Evolutionary conservation across 2,113 vertebrate species (phyloP), one percentile per base, ranked within the genome.

Genomic region (Microcebus ravelobensis): DNA sequence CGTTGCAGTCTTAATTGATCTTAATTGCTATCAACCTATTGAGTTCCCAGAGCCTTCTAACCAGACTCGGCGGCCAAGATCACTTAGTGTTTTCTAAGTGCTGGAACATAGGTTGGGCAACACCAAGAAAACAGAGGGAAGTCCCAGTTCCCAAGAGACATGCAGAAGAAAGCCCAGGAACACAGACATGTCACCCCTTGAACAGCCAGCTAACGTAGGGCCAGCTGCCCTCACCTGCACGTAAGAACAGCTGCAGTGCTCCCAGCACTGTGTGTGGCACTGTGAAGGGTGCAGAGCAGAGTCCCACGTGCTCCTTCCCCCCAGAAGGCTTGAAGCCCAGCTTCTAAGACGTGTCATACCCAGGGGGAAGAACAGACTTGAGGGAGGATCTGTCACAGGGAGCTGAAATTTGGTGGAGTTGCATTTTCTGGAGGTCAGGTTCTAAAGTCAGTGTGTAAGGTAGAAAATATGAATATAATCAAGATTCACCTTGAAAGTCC

Each of bases 381-480:
- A 5, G 92, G 48, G 68, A 45, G 39, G 12, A 5, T 87, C 68
- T 87, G 63, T 85, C 65, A 42, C 48, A 55, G 71, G 59, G 59
- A 81, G 45, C 63, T 70, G 74, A 42, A 88, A 84, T 91, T 90
- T 88, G 65, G 13, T 87, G 36, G 55, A 91, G 73, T 34, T 65
- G 67, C 23, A 29, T 76, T 87, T 81, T 94, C 67, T 65, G 74
- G 80, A 21, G 20, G 15, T 81, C 36, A 68, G 57, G 23, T 45
- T 94, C 87, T 91, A n/a, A 76, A 87, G 79, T 87, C 81, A 65
- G 36, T 42, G 8, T 45, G 17, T 63, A 80, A 91, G 39, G 20
- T 67, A 77, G 77, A 94, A 84, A 81, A 71, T 93, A 65, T 65
- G 42, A 77, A n/a, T 77, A 82, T 42, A 80, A 39, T 85, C 21